Conservation (phyloP, 2,113 vertebrate genomes). For the Candoia aspera region DNA sequence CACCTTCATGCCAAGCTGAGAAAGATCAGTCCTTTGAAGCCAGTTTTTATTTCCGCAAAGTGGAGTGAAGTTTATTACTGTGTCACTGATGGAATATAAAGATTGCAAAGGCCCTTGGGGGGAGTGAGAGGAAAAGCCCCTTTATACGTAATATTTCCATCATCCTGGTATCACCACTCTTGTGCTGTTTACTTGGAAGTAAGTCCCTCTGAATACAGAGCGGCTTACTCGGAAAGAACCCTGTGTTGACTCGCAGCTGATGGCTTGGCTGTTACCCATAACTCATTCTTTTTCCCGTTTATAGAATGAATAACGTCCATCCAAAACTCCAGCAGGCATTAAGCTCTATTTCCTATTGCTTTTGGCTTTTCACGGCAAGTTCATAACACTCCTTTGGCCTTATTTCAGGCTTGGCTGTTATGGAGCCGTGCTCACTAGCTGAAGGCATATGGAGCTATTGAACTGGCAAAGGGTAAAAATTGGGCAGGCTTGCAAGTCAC, state of each 20-base stretch:
- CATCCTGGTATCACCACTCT: background rate
- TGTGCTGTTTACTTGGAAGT: background rate
- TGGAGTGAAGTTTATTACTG: background rate
- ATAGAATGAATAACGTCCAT: background rate
- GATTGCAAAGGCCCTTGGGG: slow-evolving; percentile 1
- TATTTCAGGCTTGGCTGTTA: background rate
- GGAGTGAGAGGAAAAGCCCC: background rate
- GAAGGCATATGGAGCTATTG: background rate
- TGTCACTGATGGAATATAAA: background rate
- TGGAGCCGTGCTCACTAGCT: background rate
- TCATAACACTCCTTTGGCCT: background rate
- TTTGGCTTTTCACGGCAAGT: background rate
- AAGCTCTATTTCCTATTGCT: background rate
- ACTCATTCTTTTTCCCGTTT: background rate
- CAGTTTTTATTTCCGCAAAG: background rate
- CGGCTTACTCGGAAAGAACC: background rate
- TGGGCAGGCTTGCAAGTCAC: background rate
- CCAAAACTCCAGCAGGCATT: background rate
- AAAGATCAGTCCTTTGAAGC: background rate
- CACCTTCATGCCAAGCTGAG: background rate
- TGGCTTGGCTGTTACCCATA: background rate
- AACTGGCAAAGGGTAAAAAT: background rate
- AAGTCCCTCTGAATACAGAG: background rate
- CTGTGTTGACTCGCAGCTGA: background rate
- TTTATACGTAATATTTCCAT: background rate